These are phyloP conservation scores for Dryas iulia DNA, from an alignment of 1,140 invertebrate species.

Conservation along the genomic window DNA sequence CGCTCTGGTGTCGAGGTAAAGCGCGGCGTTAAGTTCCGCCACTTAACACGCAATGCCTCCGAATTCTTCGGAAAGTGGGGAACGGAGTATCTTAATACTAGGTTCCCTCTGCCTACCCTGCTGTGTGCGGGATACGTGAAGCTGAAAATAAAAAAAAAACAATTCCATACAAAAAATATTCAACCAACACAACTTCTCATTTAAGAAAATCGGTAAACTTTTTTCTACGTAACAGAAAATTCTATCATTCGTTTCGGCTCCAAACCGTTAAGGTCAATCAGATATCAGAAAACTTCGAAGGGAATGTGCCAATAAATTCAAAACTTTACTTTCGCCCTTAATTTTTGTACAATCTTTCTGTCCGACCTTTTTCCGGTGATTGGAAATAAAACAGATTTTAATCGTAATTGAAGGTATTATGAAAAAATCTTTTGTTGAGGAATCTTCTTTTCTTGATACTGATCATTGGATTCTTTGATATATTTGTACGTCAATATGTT, in stretches of 20 bases:
- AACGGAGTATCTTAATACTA: no score
- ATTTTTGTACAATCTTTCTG: not conserved
- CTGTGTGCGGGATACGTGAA: no score
- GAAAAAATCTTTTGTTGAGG: not conserved
- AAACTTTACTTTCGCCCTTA: not conserved
- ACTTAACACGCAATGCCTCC: no score
- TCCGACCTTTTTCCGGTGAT: not conserved
- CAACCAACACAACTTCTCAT: no score
- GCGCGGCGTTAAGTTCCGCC: no score
- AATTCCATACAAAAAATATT: no score
- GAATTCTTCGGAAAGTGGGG: no score
- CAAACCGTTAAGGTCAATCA: not conserved
- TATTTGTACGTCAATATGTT: no score
- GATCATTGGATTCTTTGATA: not conserved
- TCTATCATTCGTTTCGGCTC: not conserved
- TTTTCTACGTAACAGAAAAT: not conserved
- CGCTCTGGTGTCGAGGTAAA: no score
- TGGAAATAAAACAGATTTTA: constrained; percentile 1
- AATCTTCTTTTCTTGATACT: not conserved
- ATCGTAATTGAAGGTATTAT: not conserved
- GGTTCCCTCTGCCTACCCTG: no score
- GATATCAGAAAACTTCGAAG: not conserved
- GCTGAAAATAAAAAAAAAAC: no score
- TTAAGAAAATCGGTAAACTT: not conserved
- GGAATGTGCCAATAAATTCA: constrained; percentile 1